A percentile compares a stretch with the other conserved stretches of the same genome.
Conservation (phyloP, 64 coral and sea anemone species). For the Actinia equina region DNA sequence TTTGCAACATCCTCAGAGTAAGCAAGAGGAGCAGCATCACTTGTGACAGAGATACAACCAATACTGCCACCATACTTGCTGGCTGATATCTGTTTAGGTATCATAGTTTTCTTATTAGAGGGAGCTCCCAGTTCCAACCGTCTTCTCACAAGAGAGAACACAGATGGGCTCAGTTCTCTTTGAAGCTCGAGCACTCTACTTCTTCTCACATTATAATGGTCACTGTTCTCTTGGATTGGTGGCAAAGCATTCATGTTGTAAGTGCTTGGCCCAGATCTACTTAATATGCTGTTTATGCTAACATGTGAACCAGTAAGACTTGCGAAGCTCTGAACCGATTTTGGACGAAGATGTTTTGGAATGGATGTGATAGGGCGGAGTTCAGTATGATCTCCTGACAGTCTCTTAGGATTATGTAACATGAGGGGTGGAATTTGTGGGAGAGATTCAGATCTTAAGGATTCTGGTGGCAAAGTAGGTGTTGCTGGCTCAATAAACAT, state of each 20-base stretch:
- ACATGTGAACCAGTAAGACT: constrained; percentile 18
- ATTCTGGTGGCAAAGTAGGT: constrained; percentile 13
- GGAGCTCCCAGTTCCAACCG: constrained; percentile 64
- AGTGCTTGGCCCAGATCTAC: constrained; percentile 36
- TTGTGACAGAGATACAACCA: constrained; percentile 60
- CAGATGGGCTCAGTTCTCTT: constrained; percentile 70
- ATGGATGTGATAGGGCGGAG: not conserved
- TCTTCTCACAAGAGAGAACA: constrained; percentile 81
- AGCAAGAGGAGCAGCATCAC: constrained; percentile 7
- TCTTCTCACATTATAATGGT: constrained; percentile 53
- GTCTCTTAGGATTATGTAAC: not conserved
- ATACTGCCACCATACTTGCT: constrained; percentile 81
- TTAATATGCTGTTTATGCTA: constrained; percentile 39
- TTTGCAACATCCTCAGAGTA: not conserved
- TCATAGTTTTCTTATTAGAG: constrained; percentile 19
- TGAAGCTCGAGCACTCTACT: constrained; percentile 60
- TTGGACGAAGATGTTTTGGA: constrained; percentile 14
- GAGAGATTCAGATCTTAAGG: constrained; percentile 10
- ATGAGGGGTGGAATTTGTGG: not conserved
- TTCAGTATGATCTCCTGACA: not conserved
- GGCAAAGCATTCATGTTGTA: constrained; percentile 33
- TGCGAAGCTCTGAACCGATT: not conserved
- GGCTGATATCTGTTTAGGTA: constrained; percentile 69
- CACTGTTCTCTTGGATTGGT: constrained; percentile 54
- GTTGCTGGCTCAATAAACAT: constrained; percentile 21